Percentiles rank a stretch among this genome's conserved stretches.
phyloP scores from a whole-genome alignment of 2,797 vertebrate genomes.

The Synaphobranchus kaupii region DNA sequence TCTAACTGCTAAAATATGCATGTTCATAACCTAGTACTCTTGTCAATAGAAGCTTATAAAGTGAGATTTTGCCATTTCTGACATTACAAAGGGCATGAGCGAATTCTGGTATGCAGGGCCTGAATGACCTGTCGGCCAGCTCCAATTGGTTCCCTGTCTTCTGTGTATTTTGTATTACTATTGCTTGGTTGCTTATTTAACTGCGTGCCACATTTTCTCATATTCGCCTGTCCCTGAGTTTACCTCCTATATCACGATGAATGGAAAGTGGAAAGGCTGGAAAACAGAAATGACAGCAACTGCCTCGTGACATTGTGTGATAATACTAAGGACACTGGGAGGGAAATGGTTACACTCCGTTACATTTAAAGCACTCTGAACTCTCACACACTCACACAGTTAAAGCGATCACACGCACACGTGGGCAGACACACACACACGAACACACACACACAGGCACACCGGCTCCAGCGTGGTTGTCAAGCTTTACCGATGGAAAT shows the following conservation, averaged over 20 bases:
- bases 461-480: background rate
- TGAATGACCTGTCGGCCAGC: background rate
- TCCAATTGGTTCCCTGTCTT: background rate
- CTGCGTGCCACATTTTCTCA: background rate
- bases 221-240: background rate
- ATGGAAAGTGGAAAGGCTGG: background rate
- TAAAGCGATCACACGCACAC: background rate
- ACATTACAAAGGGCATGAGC: background rate
- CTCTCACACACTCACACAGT: background rate
- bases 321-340: background rate
- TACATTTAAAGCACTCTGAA: background rate
- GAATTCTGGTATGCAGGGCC: background rate
- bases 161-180: background rate
- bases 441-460: background rate
- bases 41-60: background rate
- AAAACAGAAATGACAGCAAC: background rate
- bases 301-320: background rate
- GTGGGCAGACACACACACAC: background rate
- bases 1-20: background rate
- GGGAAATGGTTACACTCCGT: background rate
- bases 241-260: background rate
- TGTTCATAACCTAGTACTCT: background rate
- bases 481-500: conserved; percentile 19
- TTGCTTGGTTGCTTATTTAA: too few species aligned
- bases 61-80: background rate